These are phyloP conservation scores for Phocoena phocoena DNA, from an alignment of 2,113 vertebrate species.

Conservation along the genomic window DNA sequence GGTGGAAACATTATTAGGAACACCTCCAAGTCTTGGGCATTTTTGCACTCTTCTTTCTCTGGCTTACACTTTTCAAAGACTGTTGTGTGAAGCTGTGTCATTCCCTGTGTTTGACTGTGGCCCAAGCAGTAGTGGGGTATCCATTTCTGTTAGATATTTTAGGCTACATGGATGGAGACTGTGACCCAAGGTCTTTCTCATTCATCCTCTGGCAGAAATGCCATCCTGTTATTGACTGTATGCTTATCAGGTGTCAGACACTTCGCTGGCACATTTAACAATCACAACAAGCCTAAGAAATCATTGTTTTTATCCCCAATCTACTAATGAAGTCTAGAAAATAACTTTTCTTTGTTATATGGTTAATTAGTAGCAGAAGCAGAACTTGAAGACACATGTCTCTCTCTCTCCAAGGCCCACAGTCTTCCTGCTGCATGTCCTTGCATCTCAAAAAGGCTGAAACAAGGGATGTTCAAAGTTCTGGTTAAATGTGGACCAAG, in stretches of 20 bases:
- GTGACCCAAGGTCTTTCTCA: neutral
- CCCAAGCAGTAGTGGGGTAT: no score
- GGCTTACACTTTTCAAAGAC: neutral
- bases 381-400: neutral
- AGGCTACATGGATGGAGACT: neutral
- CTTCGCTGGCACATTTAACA: neutral
- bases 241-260: neutral
- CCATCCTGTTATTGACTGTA: neutral
- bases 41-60: neutral
- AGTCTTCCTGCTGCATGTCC: neutral
- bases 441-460: neutral
- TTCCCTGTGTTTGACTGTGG: neutral
- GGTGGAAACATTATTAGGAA: neutral
- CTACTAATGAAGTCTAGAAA: neutral
- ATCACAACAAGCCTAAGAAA: neutral
- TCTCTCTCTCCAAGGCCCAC: neutral
- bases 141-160: neutral
- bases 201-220: neutral
- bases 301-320: neutral
- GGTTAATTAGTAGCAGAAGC: neutral
- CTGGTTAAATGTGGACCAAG: neutral
- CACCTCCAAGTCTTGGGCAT: neutral
- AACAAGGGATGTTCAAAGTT: neutral
- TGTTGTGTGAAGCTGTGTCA: neutral
- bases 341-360: neutral